These are phyloP conservation scores for Tinamus guttatus DNA, from an alignment of 2,113 vertebrate species.

Conservation along the genomic window DNA sequence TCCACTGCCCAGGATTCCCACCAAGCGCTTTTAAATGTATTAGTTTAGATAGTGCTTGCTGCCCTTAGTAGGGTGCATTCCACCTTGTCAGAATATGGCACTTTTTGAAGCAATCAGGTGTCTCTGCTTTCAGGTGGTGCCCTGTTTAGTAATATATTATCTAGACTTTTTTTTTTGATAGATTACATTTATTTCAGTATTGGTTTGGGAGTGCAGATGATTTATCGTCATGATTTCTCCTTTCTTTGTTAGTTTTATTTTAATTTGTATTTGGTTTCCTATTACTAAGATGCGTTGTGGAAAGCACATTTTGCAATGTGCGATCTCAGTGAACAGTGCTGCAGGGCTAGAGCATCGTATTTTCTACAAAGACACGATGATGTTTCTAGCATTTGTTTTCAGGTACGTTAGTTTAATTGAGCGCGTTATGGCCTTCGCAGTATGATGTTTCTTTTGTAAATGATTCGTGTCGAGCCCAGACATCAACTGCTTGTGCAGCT, in stretches of 20 bases:
- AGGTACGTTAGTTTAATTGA: conserved; percentile 57
- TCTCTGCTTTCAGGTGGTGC: not conserved
- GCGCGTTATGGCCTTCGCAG: not conserved
- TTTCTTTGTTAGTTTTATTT: not conserved
- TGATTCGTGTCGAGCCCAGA: conserved; percentile 24
- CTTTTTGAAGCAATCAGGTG: conserved; percentile 7
- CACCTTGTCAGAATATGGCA: not conserved
- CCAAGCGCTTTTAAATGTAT: not conserved
- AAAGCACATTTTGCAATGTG: not conserved
- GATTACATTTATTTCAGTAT: not conserved
- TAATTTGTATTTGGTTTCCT: not conserved
- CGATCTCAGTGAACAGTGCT: not conserved
- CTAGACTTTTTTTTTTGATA: not conserved
- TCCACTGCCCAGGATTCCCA: not conserved
- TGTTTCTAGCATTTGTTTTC: conserved; percentile 48
- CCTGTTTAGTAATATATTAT: not conserved
- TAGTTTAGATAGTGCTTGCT: not conserved
- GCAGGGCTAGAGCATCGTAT: not conserved
- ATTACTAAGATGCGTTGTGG: not conserved
- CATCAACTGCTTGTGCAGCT: conserved; percentile 36
- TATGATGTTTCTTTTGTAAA: conserved; percentile 50
- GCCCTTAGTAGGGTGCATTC: not conserved
- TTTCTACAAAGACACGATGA: not conserved
- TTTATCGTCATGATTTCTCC: not conserved
- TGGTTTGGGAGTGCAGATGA: not conserved